Conservation (phyloP, 2,113 vertebrate species). For the Zosterops lateralis region DNA sequence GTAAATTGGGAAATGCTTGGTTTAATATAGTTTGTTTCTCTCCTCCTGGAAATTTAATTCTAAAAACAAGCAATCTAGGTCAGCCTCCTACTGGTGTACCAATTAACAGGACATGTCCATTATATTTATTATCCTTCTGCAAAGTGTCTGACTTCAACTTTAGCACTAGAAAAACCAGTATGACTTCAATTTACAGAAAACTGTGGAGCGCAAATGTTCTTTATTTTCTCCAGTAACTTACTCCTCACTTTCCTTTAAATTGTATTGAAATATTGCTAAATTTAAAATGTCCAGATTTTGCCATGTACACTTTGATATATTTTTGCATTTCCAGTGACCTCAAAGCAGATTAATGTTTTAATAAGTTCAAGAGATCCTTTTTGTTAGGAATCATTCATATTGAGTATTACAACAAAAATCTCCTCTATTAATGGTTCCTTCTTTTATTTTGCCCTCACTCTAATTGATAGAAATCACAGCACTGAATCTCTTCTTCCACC, state of each 20-base stretch:
- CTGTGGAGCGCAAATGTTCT: not conserved
- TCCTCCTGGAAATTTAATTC: slow-evolving; percentile 18
- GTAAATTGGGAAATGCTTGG: slow-evolving; percentile 3
- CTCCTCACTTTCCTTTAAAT: not conserved
- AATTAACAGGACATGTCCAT: slow-evolving; percentile 33
- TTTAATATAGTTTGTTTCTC: not conserved
- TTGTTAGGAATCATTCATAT: not conserved
- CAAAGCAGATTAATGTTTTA: not conserved
- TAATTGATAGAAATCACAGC: not conserved
- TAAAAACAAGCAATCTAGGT: slow-evolving; percentile 26
- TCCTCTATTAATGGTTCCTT: not conserved
- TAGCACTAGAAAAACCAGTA: not conserved
- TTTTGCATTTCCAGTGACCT: not conserved
- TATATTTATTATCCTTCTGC: slow-evolving; percentile 30
- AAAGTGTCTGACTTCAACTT: slow-evolving; percentile 25
- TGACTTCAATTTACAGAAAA: slow-evolving; percentile 17
- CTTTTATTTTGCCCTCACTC: not conserved
- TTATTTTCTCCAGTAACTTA: not conserved
- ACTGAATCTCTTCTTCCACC: not conserved
- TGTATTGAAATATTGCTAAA: not conserved
- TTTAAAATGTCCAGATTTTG: not conserved
- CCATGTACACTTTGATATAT: not conserved
- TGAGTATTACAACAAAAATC: not conserved
- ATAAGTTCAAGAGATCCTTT: not conserved
- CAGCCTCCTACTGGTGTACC: slow-evolving; percentile 23